A percentile compares a stretch with the other conserved stretches of the same genome.
These are phyloP conservation scores for Drosophila meridiana DNA, from an alignment of 2,888 invertebrate genomes.

Conservation along the genomic window DNA sequence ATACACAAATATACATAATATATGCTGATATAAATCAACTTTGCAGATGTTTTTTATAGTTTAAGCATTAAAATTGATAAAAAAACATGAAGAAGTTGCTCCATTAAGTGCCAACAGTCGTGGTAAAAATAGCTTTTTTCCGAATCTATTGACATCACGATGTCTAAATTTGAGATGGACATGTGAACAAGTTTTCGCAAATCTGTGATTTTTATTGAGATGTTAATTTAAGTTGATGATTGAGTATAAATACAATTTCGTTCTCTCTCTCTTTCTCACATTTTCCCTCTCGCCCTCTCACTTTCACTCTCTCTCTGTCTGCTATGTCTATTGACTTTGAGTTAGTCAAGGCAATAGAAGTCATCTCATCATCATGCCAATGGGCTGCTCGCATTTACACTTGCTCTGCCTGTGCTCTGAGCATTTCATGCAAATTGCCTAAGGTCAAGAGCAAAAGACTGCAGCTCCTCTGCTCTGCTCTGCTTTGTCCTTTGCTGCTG, in stretches of 20 bases:
- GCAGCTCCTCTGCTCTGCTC: constrained; percentile 42
- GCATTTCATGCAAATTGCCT: constrained; percentile 69
- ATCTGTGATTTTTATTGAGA: not conserved
- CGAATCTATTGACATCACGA: too few relatives aligned
- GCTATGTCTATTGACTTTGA: not conserved
- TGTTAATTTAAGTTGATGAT: not conserved
- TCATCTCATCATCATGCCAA: constrained; percentile 15
- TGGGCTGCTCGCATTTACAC: not conserved
- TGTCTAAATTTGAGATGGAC: not conserved
- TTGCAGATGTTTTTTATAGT: not conserved
- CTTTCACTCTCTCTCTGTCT: not conserved
- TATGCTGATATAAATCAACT: not conserved
- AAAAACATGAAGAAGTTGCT: not conserved
- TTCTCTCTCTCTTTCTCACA: not conserved
- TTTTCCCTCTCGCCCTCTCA: not conserved
- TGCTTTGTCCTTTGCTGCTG: constrained; percentile 10
- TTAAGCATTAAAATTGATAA: not conserved
- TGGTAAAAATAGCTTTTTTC: not conserved
- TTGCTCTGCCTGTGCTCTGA: not conserved
- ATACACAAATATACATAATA: not conserved
- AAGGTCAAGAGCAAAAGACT: constrained; percentile 72
- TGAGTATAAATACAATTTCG: not conserved
- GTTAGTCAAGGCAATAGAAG: not conserved
- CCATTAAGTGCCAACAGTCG: not conserved
- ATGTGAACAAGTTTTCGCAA: not conserved